Base-by-base conservation (phyloP, 2,797 vertebrate genomes). In the Melanogrammus aeglefinus region DNA sequence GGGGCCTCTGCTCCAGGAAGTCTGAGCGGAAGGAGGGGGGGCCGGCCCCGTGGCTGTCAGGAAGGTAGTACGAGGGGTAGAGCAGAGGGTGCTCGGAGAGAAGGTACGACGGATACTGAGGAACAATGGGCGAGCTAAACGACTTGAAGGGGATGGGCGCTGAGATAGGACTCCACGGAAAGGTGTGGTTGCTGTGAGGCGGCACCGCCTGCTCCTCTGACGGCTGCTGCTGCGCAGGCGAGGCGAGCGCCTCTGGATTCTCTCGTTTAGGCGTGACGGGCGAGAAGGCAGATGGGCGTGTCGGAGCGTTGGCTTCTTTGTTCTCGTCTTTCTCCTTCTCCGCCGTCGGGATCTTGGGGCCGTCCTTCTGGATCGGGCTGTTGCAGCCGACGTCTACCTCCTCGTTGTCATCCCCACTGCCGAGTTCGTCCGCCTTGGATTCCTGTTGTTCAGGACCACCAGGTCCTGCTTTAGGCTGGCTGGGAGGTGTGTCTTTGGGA, bases 281-380 rank as follows among this genome's bases (percentile, higher is more conserved):
- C 2, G 96, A 95, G 2, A 99, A 99, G 14, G 97, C 97, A 0
- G 97, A 98, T 2, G 93, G 93, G 86, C 94, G 93, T 1, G 81
- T 90, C 29, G 89, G 83, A 73, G 93, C 85, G 57, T 93, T 93
- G 2, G 83, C 83, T 35, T 93, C 93, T 70, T 92, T 85, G 14
- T 83, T 88, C 12, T 90, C 83, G 2, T 1, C 84, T 91, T 83
- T 91, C 88, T 88, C 89, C 78, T 4, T 29, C 27, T 86, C 89
- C 78, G 36, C 79, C 41, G 1, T 83, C 76, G 29, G 84, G 89
- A 72, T 5, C 75, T 7, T 82, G 78, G 38, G 87, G 82, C 24
- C 87, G 14, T 86, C 86, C 9, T 84, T 86, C 71, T 41, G 80
- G n/a, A 78, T 81, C 0, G 91, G 87, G 82, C 86, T 86, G 70